phyloP scores from a whole-genome alignment of 2,113 vertebrate genomes.

The Hyaena hyaena region DNA sequence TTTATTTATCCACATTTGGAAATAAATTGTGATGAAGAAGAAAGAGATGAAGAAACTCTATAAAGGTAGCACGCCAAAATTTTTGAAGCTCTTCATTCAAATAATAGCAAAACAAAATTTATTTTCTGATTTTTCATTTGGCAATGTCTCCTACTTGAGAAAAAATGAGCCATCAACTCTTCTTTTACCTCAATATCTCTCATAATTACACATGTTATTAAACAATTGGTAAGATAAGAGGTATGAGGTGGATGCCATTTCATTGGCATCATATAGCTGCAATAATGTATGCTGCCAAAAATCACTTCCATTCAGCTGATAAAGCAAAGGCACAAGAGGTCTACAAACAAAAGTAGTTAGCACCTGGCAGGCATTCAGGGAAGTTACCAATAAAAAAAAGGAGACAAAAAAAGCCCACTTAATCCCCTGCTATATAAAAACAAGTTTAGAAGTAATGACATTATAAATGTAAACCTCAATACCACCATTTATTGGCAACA shows the following conservation, averaged over 20 bases:
- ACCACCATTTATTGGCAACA: neutral
- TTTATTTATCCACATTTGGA: constrained; percentile 9
- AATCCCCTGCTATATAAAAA: neutral
- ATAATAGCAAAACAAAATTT: neutral
- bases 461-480: constrained; percentile 31
- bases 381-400: neutral
- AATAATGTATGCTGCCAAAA: neutral
- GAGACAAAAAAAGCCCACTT: neutral
- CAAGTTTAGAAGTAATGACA: neutral
- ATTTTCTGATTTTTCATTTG: neutral
- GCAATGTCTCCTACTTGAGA: constrained; percentile 27
- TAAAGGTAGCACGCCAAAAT: neutral
- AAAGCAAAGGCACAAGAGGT: neutral
- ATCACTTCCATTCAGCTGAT: neutral
- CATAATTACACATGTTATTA: neutral
- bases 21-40: neutral
- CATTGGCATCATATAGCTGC: neutral
- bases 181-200: neutral
- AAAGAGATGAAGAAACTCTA: neutral
- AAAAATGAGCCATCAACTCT: neutral
- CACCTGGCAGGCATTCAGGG: neutral
- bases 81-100: neutral
- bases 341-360: constrained; percentile 29
- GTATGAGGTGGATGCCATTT: neutral
- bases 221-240: neutral